These are phyloP conservation scores for Neoitamus cyanurus DNA, from an alignment of 2,888 invertebrate genomes.

Conservation along the genomic window DNA sequence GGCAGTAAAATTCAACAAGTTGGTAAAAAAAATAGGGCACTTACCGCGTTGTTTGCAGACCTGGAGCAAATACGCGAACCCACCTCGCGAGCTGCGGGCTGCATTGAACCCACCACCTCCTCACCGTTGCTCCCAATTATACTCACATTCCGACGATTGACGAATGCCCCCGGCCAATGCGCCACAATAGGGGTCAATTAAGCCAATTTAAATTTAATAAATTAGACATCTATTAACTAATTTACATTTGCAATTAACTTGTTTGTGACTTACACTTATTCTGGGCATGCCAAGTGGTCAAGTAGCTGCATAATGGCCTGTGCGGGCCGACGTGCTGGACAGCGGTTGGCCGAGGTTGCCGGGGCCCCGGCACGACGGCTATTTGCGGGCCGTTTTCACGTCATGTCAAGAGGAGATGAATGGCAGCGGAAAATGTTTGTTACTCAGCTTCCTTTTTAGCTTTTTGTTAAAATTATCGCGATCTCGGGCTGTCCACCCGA, in stretches of 20 bases:
- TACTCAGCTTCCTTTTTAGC: constrained; percentile 51
- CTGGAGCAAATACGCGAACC: not conserved
- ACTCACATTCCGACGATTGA: constrained; percentile 19
- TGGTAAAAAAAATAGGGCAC: not conserved
- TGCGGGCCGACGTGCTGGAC: not conserved
- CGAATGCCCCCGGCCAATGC: constrained; percentile 5
- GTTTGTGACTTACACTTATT: constrained; percentile 52
- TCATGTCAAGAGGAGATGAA: constrained; percentile 47
- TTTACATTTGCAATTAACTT: constrained; percentile 59
- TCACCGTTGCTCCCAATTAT: not conserved
- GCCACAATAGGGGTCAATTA: constrained; percentile 66
- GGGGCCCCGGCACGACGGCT: not conserved
- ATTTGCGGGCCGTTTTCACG: constrained; percentile 24
- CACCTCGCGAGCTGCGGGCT: too few species aligned
- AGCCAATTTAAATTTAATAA: constrained; percentile 68
- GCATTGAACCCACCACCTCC: not conserved
- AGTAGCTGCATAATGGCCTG: constrained; percentile 8
- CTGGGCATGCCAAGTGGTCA: constrained; percentile 24
- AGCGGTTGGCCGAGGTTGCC: not conserved
- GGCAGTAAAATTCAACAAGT: constrained; percentile 22
- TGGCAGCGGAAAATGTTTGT: constrained; percentile 52
- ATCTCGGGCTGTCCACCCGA: constrained; percentile 3
- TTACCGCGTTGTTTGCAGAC: not conserved
- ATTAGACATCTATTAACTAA: constrained; percentile 65
- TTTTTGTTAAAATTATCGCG: constrained; percentile 23